Evolutionary conservation across 2,888 invertebrate genomes (phyloP), one percentile per base, ranked within the genome.

Genomic region (Portevinia maculata): DNA sequence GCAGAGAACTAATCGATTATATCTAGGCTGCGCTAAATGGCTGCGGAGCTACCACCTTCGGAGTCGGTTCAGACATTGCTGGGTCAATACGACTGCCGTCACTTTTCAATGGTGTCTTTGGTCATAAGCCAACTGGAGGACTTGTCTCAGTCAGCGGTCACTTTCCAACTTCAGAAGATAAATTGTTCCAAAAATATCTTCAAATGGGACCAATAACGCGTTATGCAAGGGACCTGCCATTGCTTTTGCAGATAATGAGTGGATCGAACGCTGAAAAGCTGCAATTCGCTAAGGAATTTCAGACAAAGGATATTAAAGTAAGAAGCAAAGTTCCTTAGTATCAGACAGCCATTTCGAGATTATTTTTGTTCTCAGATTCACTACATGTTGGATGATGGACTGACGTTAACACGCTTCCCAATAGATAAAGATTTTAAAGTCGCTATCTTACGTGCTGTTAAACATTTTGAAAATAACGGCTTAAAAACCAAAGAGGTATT

Each of bases 81-180:
- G 98, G 98, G 57, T 97, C 97, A 60, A 96, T 97, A 86, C 93
- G 98, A 24, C 91, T 97, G 88, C 98, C 98, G 0, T 93, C 95
- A n/a, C 93, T 95, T 85, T 97, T 95, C 90, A 96, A 95, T 90
- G 97, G 98, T 0, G 92, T 98, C 37, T 97, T 95, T 90, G 97
- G 97, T 0, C 96, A 97, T 89, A 97, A 97, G 87, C 95, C 97
- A 1, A 94, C 96, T 44, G 92, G 94, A 3, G 93, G 96, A 93
- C 88, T 92, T 7, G 84, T 88, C 4, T 88, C 94, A 0, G 91
- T 92, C 21, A 90, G 90, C 0, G 94, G 94, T 0, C 94, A 95
- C 89, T 92, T 92, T 84, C 95, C 95, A 0, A 88, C 89, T 1
- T 87, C 92, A 1, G 87, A 89, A 1, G 93, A 93, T 85, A 88